Evolutionary conservation across 2,113 vertebrate species (phyloP), one percentile per base, ranked within the genome.

Genomic region (Chionomys nivalis): DNA sequence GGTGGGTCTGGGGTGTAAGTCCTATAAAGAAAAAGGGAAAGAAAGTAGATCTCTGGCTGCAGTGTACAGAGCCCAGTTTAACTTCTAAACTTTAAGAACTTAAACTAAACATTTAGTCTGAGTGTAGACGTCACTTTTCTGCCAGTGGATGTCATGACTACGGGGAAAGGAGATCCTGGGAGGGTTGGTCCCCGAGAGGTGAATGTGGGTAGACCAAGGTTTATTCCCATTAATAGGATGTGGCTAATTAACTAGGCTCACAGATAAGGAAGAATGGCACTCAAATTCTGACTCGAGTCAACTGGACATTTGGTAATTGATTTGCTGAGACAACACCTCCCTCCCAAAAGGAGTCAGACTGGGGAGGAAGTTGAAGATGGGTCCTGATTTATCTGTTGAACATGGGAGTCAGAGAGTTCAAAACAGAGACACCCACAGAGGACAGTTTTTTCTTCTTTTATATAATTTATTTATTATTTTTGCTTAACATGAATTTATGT

Each of bases 11-110:
- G 65, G 79, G 81, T 76, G 47, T 31, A 92, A 91, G 98, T 70
- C 97, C 98, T 98, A 87, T 17, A 95, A 89, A 28, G 63, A 39
- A 28, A 97, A 87, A 96, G 63, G 24, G 24, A 83, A 77, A 12
- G 9, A 70, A 89, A 68, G 89, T 68, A 58, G 52, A 72, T 47
- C 21, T 89, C n/a, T 79, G 33, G 36, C 93, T 94, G 44, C 16
- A 76, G n/a, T 49, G 23, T 55, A 26, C 19, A 89, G 28, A 17
- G 7, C 26, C 66, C 65, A 42, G 70, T 89, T 85, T 78, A 89
- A 91, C 52, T 82, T 39, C 52, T 58, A 72, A 96, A 52, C 87
- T 12, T 81, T 89, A 66, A 94, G 31, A 87, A n/a, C n/a, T n/a
- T n/a, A n/a, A n/a, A n/a, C n/a, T n/a, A n/a, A n/a, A n/a, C n/a